Evolutionary conservation across 2,888 invertebrate genomes (phyloP), one percentile per base, ranked within the genome.

Genomic region (Hololepta plana): DNA sequence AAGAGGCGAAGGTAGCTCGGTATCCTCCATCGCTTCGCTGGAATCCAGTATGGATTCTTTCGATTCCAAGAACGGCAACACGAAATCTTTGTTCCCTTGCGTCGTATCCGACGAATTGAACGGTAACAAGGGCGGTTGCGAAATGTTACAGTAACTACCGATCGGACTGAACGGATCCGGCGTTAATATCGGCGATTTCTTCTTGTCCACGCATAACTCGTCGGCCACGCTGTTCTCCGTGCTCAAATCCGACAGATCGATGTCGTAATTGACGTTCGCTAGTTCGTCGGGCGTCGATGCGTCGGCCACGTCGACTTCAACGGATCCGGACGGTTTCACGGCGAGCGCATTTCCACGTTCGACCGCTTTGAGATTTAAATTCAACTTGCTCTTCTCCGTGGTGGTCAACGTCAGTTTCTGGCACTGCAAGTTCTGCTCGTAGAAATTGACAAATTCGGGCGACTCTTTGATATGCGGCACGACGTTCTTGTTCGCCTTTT

Each of bases 181-280:
- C 46, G 61, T 7, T 23, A 44, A 44, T 34, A 42, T 46, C 2
- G 43, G 41, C 0, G 46, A 43, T 31, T 42, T 44, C 16, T 43
- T 26, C 34, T 50, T 50, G 27, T 51, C 51, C 4, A 51, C 49
- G 3, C 53, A 52, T 20, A 53, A 33, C 32, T 58, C 59, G 15
- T 75, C 76, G 0, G 68, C 67, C 12, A 66, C 55, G 36, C 74
- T 75, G 41, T 74, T 75, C 5, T 77, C 77, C 0, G 64, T 72
- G 39, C 75, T 76, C 20, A 72, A 55, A 48, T 77, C 79, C 3
- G 76, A 76, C 30, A 76, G 55, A 47, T 77, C 76, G 29, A 77
- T 74, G 38, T 79, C 77, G 36, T 79, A 79, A 46, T 76, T 76
- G 8, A 79, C 67, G 40, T 72, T 71, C 12, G 70, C 67, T 13